Conservation (phyloP, 2,888 invertebrate species). For the Actias luna region DNA sequence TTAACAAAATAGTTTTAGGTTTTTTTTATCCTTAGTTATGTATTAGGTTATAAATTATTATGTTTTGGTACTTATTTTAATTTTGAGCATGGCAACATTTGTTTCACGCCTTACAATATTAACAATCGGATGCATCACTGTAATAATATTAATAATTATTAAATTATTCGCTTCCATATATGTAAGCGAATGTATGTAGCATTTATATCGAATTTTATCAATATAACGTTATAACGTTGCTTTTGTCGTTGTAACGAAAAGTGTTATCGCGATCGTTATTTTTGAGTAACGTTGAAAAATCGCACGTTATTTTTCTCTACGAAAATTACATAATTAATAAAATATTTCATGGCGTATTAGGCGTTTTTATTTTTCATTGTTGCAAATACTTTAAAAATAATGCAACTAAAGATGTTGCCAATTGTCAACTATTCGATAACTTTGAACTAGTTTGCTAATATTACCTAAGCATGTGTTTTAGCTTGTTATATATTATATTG, state of each 20-base stretch:
- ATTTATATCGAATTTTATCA: conserved; percentile 15
- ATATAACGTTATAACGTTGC: neutral
- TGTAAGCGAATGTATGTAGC: conserved; percentile 14
- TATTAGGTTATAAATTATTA: conserved; percentile 22
- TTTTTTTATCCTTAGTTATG: conserved; percentile 22
- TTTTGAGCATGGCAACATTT: conserved; percentile 37
- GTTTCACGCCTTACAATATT: conserved; percentile 19
- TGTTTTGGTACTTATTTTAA: conserved; percentile 37
- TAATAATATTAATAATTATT: conserved; percentile 8
- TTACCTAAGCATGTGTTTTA: too few species aligned
- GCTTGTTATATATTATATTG: too few species aligned
- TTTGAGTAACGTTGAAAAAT: neutral
- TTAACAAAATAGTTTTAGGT: conserved; percentile 34
- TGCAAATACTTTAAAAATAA: too few species aligned
- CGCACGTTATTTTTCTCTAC: neutral
- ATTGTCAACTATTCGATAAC: too few species aligned
- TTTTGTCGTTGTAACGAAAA: neutral
- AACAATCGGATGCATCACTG: conserved; percentile 9
- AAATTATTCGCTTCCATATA: conserved; percentile 12
- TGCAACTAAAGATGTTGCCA: too few species aligned
- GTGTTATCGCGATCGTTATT: neutral
- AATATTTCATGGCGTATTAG: too few species aligned
- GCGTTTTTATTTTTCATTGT: too few species aligned
- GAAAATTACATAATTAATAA: too few species aligned
- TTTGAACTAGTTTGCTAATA: too few species aligned